These are phyloP conservation scores for Adelges cooleyi DNA, from an alignment of 1,140 invertebrate species.

Conservation along the genomic window DNA sequence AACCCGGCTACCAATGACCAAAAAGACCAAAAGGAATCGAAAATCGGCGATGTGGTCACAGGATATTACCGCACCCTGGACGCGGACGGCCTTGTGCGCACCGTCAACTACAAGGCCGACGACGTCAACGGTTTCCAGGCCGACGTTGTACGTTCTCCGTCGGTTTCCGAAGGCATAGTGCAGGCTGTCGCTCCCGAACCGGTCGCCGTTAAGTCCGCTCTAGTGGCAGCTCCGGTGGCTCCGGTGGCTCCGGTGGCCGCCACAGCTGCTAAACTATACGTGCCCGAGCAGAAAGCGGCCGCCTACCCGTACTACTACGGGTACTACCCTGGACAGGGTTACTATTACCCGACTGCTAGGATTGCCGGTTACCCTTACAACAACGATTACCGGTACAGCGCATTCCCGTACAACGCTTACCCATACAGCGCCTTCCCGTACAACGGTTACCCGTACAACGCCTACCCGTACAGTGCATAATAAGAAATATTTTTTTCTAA, in stretches of 20 bases:
- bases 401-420: background rate
- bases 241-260: slow-evolving; percentile 31
- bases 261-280: background rate
- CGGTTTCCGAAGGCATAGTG: background rate
- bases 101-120: slow-evolving; percentile 49
- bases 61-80: slow-evolving; percentile 43
- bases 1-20: slow-evolving; percentile 43
- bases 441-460: background rate
- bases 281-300: background rate
- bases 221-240: slow-evolving; percentile 8
- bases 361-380: background rate
- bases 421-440: background rate
- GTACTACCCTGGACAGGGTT: no score
- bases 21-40: slow-evolving; percentile 42
- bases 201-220: background rate
- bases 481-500: no score
- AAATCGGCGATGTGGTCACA: slow-evolving; percentile 42
- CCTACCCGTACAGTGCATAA: background rate
- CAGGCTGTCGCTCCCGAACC: slow-evolving; percentile 32
- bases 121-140: slow-evolving; percentile 52
- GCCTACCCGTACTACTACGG: no score
- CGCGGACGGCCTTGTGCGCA: slow-evolving; percentile 44
- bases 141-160: slow-evolving; percentile 43
- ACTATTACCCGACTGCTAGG: no score
- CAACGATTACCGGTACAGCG: background rate